phyloP scores from a whole-genome alignment of 2,888 invertebrate species.

The Pogonocherus hispidulus region DNA sequence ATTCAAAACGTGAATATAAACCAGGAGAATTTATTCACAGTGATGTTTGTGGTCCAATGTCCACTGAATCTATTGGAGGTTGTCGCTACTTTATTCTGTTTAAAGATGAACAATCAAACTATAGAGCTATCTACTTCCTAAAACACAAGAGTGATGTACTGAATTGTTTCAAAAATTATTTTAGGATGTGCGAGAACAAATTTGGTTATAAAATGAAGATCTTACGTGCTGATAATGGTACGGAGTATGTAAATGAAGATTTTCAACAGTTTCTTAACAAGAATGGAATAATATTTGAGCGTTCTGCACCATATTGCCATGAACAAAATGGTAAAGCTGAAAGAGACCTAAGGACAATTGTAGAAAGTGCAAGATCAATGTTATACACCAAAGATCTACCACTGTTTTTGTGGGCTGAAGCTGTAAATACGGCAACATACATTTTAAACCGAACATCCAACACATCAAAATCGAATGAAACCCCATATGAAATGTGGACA shows the following conservation, averaged over 20 bases:
- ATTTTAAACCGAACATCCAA: constrained; percentile 51
- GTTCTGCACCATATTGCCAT: no score
- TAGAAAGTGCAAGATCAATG: constrained; percentile 56
- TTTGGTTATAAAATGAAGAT: constrained; percentile 29
- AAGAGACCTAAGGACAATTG: constrained; percentile 31
- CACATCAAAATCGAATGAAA: constrained; percentile 21
- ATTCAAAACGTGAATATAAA: not conserved
- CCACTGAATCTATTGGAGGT: constrained; percentile 35
- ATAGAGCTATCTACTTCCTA: constrained; percentile 39
- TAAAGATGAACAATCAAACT: constrained; percentile 42
- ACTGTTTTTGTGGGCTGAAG: constrained; percentile 61
- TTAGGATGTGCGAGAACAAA: constrained; percentile 23
- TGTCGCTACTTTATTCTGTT: constrained; percentile 41
- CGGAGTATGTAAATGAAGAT: constrained; percentile 32
- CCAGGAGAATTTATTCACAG: constrained; percentile 12
- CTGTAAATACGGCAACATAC: constrained; percentile 56
- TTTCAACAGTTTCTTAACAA: constrained; percentile 19
- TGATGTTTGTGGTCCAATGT: no score
- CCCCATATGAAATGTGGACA: constrained; percentile 48
- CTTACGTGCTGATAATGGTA: constrained; percentile 31
- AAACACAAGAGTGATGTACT: constrained; percentile 39
- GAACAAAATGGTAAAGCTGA: no score
- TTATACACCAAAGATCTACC: constrained; percentile 54
- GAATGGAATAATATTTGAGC: constrained; percentile 32
- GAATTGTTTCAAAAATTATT: constrained; percentile 30